Evolutionary conservation across 2,797 vertebrate species (phyloP), one percentile per base, ranked within the genome.

Genomic region (Oceanodroma leucorhoa): DNA sequence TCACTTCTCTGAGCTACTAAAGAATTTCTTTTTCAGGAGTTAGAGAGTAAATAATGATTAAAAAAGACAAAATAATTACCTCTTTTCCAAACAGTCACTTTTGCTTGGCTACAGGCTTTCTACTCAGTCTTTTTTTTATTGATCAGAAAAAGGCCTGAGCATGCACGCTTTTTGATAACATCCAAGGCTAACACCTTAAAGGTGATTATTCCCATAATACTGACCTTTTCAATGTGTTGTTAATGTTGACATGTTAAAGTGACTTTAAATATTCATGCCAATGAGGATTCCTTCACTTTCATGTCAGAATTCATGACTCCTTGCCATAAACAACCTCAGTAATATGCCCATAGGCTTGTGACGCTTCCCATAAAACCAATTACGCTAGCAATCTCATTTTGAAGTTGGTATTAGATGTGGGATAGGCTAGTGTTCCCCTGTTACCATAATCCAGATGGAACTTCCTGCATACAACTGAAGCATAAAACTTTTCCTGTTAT

Each of bases 261-360:
- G 17, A 27, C 41, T 92, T 88, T 77, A 85, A 84, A 87, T 65
- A 79, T 73, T 82, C 36, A 62, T 80, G 51, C 14, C 58, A 66
- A 40, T 48, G 55, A 94, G 36, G 45, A 86, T 66, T 84, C 26
- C 55, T 73, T 91, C 55, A n/a, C n/a, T 95, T 95, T 94, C 71
- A 58, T 83, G 81, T 89, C 81, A 84, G 91, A 46, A 90, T 92
- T 79, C 0, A 0, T 84, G 51, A 79, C 22, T 87, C 43, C 21
- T 66, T 94, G 43, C 27, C 23, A 48, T 87, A 76, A 96, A 89
- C 34, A 90, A 69, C 8, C 16, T 65, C 41, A 43, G n/a, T 26
- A 90, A 79, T 36, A 65, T 12, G 78, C 78, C 71, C 80, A n/a
- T 14, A 87, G 77, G 81, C 43, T 89, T 87, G 54, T 79, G 53